phyloP scores from a whole-genome alignment of 2,113 vertebrate species.

The Bufo bufo region DNA sequence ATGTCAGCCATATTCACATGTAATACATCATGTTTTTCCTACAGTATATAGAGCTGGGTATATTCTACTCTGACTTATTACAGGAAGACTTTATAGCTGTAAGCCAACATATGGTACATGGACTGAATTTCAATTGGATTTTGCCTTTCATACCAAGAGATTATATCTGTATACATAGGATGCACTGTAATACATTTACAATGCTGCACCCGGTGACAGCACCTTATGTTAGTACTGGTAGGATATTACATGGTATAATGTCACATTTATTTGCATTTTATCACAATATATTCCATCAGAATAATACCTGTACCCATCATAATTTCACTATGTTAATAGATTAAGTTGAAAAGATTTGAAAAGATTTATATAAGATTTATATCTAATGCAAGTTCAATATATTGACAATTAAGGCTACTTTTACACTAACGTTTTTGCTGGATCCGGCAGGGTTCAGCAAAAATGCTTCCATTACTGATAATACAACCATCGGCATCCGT shows the following conservation, averaged over 20 bases:
- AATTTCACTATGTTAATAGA: too few species aligned
- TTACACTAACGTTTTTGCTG: too few species aligned
- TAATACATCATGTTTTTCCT: not conserved
- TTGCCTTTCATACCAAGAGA: constrained; percentile 29
- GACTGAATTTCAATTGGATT: constrained; percentile 15
- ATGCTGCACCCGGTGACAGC: not conserved
- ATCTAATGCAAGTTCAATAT: too few species aligned
- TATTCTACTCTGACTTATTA: constrained; percentile 30
- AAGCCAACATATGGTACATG: constrained; percentile 29
- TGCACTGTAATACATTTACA: constrained; percentile 9
- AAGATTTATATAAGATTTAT: too few species aligned
- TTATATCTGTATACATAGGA: not conserved
- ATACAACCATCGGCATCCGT: too few species aligned
- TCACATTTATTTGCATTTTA: not conserved
- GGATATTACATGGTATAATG: too few species aligned
- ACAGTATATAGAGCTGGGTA: not conserved
- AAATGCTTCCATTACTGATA: too few species aligned
- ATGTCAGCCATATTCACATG: not conserved
- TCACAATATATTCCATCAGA: not conserved
- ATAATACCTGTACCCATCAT: too few species aligned
- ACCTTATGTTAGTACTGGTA: not conserved
- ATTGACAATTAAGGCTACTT: too few species aligned
- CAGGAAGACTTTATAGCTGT: constrained; percentile 36
- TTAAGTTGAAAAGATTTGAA: too few species aligned
- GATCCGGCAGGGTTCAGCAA: too few species aligned